Conservation (phyloP, 2,113 vertebrate genomes). For the Muntiacus reevesi region DNA sequence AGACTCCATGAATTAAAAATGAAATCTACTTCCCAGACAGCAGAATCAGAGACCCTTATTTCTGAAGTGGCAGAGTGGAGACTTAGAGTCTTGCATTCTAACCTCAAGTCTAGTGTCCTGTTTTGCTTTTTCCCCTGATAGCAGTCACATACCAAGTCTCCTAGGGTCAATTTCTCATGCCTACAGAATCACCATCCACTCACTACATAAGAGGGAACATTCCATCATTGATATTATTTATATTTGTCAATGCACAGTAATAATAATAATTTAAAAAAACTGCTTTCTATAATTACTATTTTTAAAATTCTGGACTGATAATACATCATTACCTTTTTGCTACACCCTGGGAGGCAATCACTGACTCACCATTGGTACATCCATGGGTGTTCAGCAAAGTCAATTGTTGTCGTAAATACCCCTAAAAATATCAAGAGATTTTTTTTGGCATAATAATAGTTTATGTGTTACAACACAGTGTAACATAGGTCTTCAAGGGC, state of each 20-base stretch:
- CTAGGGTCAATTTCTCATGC: rapidly evolving
- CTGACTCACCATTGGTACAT: too few species aligned
- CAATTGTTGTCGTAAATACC: neutral
- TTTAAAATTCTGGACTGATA: neutral
- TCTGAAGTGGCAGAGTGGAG: neutral
- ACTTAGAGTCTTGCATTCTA: neutral
- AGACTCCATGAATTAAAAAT: neutral
- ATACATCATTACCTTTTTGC: neutral
- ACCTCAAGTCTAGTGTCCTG: neutral
- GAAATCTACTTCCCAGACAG: neutral
- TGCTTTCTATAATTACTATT: neutral
- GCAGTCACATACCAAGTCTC: neutral
- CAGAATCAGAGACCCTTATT: neutral
- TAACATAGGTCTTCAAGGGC: neutral
- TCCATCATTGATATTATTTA: neutral
- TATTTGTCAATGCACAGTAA: neutral
- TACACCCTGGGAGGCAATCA: neutral
- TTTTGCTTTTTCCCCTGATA: neutral
- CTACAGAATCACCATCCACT: rapidly evolving
- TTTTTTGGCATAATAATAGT: neutral
- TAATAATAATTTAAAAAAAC: neutral
- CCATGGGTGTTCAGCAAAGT: neutral
- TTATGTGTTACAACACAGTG: neutral
- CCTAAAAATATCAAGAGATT: neutral
- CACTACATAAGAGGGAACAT: neutral